Conservation (phyloP, 2,113 vertebrate genomes). For the Mobula hypostoma region DNA sequence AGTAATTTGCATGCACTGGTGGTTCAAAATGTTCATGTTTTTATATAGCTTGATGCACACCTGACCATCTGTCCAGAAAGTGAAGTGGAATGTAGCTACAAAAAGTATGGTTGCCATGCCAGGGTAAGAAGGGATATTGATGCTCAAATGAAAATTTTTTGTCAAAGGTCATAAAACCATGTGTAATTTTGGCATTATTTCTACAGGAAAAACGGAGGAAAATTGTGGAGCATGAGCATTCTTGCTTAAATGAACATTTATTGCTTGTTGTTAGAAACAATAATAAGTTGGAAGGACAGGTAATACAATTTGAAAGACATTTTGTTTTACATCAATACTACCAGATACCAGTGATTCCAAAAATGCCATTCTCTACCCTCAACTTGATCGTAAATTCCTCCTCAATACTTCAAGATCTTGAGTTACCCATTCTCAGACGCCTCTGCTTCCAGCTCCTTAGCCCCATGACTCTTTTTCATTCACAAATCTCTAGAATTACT, state of each 20-base stretch:
- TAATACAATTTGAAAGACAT: conserved; percentile 42
- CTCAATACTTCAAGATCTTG: neutral
- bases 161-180: neutral
- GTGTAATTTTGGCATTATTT: neutral
- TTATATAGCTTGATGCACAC: conserved; percentile 60
- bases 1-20: neutral
- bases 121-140: conserved; percentile 57
- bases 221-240: conserved; percentile 62
- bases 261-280: conserved; percentile 73
- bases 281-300: conserved; percentile 64
- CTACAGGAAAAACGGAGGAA: conserved; percentile 63
- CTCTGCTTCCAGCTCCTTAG: neutral
- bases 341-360: neutral
- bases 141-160: neutral
- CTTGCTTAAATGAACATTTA: conserved; percentile 66
- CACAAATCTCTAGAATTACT: neutral
- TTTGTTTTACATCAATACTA: neutral
- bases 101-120: conserved; percentile 65
- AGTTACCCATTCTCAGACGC: neutral
- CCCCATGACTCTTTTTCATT: neutral
- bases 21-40: conserved; percentile 24
- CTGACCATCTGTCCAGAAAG: conserved; percentile 61
- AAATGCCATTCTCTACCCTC: neutral
- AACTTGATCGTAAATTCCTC: neutral
- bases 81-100: conserved; percentile 68